Evolutionary conservation across 2,113 vertebrate species (phyloP).

Genomic region (Pseudolaguvia tuberculata): DNA sequence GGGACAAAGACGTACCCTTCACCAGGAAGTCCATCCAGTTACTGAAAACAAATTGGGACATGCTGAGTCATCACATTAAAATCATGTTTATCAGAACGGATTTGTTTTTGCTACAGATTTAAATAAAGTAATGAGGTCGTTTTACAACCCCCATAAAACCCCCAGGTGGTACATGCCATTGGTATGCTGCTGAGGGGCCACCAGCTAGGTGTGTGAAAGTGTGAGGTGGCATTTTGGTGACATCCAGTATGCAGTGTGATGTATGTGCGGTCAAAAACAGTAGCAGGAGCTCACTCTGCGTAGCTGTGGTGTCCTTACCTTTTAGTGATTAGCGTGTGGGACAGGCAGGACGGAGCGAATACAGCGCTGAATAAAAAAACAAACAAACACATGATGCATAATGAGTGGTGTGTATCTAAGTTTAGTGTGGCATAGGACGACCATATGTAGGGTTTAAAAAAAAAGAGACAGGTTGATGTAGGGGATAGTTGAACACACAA

Average conservation of each 20-base stretch:
- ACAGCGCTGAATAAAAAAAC: constrained; percentile 65
- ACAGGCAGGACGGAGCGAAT: constrained; percentile 77
- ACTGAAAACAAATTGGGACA: constrained; percentile 48
- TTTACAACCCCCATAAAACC: constrained; percentile 1
- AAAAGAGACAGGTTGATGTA: too few relatives aligned
- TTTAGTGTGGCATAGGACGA: too few relatives aligned
- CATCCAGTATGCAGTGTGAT: constrained; percentile 60
- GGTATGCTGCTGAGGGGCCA: background rate
- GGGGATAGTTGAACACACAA: too few relatives aligned
- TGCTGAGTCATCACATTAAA: background rate
- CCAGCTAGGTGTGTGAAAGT: constrained; percentile 55
- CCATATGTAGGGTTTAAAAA: too few relatives aligned
- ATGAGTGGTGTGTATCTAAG: background rate
- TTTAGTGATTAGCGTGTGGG: constrained; percentile 74
- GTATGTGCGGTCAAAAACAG: constrained; percentile 53
- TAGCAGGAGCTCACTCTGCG: constrained; percentile 57
- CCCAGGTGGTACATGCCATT: background rate
- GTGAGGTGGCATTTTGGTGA: constrained; percentile 57
- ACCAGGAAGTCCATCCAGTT: constrained; percentile 77
- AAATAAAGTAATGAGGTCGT: background rate
- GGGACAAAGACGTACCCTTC: constrained; percentile 67
- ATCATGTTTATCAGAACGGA: too few relatives aligned
- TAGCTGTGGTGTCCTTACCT: constrained; percentile 62
- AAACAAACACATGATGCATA: background rate
- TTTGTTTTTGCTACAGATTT: background rate